Conservation (phyloP, 2,888 invertebrate species). For the Latrodectus hesperus region DNA sequence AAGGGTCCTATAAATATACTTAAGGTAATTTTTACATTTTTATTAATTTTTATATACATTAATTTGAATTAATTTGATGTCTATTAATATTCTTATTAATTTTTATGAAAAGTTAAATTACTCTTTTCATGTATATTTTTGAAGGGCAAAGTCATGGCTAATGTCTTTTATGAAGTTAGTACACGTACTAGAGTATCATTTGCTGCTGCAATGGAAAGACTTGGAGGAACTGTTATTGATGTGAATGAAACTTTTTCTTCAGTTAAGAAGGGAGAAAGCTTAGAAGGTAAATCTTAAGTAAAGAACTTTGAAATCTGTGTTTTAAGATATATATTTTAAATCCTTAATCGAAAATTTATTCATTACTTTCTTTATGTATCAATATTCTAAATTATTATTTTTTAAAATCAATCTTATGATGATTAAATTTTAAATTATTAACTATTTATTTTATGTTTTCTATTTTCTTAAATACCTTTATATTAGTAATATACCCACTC, state of each 20-base stretch:
- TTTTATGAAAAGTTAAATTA: constrained; percentile 10
- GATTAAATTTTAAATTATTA: too few species aligned
- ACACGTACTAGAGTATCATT: constrained; percentile 98
- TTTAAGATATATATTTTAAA: too few species aligned
- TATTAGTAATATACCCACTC: too few species aligned
- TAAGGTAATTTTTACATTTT: constrained; percentile 77
- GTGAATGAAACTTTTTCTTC: constrained; percentile 94
- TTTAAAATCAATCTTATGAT: too few species aligned
- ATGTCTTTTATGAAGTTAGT: constrained; percentile 97
- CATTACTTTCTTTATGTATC: too few species aligned
- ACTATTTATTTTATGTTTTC: too few species aligned
- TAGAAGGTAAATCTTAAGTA: constrained; percentile 80
- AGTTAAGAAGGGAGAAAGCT: constrained; percentile 95
- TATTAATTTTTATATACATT: neutral
- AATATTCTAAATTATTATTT: too few species aligned
- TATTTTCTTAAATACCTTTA: too few species aligned
- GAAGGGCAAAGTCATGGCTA: constrained; percentile 94
- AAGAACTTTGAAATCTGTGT: too few species aligned
- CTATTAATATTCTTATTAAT: neutral
- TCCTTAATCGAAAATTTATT: too few species aligned
- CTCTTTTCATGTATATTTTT: constrained; percentile 54
- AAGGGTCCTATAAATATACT: constrained; percentile 90
- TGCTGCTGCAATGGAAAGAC: constrained; percentile 94
- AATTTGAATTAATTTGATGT: neutral
- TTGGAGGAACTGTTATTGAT: constrained; percentile 93